Percentiles rank a stretch among this genome's conserved stretches.
Conservation (phyloP, 2,888 invertebrate genomes). For the Troilus luridus region DNA sequence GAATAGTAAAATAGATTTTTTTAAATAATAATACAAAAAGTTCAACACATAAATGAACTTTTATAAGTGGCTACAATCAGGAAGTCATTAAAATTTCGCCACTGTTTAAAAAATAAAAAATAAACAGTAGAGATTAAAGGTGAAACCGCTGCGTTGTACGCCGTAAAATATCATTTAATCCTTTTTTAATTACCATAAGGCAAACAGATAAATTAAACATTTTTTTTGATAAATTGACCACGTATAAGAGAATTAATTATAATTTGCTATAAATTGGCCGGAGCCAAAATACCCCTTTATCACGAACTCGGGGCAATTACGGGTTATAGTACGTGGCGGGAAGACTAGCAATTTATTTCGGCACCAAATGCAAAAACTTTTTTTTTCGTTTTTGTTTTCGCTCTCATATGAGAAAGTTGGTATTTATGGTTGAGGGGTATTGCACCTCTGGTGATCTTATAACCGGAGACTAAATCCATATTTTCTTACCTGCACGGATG, state of each 20-base stretch:
- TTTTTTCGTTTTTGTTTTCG: slow-evolving; percentile 18
- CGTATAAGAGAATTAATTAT: slow-evolving; percentile 12
- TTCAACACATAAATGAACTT: neutral
- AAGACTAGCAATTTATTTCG: slow-evolving; percentile 29
- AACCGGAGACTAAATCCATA: neutral
- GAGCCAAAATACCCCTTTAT: slow-evolving; percentile 24
- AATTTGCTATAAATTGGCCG: slow-evolving; percentile 6
- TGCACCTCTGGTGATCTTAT: neutral
- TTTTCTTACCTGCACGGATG: neutral
- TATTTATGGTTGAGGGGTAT: slow-evolving; percentile 1
- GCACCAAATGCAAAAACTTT: slow-evolving; percentile 19
- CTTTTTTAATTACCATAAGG: neutral
- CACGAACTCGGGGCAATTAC: neutral
- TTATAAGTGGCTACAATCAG: neutral
- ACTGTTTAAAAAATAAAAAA: neutral
- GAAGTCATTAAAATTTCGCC: slow-evolving; percentile 2
- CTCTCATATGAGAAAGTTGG: slow-evolving; percentile 40
- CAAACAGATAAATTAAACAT: slow-evolving; percentile 24
- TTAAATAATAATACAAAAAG: neutral
- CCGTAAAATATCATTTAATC: neutral
- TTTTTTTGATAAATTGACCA: slow-evolving; percentile 12
- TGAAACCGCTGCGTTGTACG: neutral
- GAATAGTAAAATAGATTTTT: no score
- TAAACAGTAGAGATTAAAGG: neutral
- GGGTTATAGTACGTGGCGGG: slow-evolving; percentile 16